Evolutionary conservation across 53 echinoderm and acorn worm species (phyloP).

Genomic region (Zoroaster sp.): DNA sequence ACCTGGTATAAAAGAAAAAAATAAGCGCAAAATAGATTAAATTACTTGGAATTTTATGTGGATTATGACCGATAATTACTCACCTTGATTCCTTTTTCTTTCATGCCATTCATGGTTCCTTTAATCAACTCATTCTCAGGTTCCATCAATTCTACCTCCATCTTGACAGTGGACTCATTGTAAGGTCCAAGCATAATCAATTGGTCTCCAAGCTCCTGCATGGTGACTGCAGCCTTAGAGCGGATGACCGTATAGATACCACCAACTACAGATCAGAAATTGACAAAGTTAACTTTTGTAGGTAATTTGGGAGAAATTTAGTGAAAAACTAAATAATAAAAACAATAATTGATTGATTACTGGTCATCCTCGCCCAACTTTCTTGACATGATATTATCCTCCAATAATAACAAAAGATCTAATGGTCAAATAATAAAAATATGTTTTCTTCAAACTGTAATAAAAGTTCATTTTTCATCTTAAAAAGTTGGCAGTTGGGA

Average conservation of each 20-base stretch:
- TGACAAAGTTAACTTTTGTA: too few species aligned
- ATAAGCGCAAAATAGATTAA: neutral
- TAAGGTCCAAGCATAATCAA: constrained; percentile 82
- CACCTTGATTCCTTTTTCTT: constrained; percentile 75
- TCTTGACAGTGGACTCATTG: constrained; percentile 79
- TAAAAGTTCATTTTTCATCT: neutral
- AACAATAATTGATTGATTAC: too few species aligned
- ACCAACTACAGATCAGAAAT: constrained; percentile 61
- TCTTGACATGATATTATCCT: too few species aligned
- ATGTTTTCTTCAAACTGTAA: neutral
- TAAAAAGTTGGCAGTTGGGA: too few species aligned
- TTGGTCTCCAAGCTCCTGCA: constrained; percentile 91
- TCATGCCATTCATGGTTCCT: constrained; percentile 74
- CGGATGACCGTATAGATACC: constrained; percentile 93
- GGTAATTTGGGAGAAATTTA: too few species aligned
- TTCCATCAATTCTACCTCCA: constrained; percentile 87
- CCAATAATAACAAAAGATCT: too few species aligned
- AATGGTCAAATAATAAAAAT: too few species aligned
- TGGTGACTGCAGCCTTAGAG: constrained; percentile 87
- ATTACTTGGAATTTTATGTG: too few species aligned
- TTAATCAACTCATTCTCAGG: constrained; percentile 67
- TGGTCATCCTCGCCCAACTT: too few species aligned
- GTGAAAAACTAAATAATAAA: too few species aligned
- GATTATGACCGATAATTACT: too few species aligned
- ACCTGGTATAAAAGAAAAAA: constrained; percentile 22